A percentile compares a stretch with the other conserved stretches of the same genome.
Conservation (phyloP, 2,888 invertebrate species). For the Diadegma fenestrale region DNA sequence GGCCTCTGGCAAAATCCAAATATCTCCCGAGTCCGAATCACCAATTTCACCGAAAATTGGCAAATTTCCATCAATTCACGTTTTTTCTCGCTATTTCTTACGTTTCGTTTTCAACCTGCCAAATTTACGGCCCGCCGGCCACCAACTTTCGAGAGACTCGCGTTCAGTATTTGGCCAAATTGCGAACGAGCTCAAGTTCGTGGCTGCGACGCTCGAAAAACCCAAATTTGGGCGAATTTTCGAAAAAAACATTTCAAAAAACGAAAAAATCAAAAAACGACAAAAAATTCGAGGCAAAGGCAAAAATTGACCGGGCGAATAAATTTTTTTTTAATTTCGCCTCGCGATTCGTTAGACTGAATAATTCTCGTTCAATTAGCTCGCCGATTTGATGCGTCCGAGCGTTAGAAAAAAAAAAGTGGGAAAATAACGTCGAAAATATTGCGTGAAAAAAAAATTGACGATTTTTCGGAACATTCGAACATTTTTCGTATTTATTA, state of each 20-base stretch:
- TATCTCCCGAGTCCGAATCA: constrained; percentile 3
- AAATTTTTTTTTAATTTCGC: no score
- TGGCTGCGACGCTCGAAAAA: background rate
- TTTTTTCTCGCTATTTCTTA: background rate
- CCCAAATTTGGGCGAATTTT: background rate
- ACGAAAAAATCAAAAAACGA: no score
- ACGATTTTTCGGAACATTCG: background rate
- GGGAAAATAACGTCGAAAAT: background rate
- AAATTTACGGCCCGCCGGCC: background rate
- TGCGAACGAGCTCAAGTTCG: constrained; percentile 31
- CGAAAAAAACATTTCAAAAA: no score
- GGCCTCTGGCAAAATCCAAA: constrained; percentile 41
- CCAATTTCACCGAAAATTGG: constrained; percentile 41
- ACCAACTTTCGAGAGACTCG: background rate
- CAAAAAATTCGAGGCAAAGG: no score
- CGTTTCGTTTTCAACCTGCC: background rate
- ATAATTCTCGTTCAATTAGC: constrained; percentile 78
- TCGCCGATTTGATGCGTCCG: constrained; percentile 70
- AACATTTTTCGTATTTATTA: background rate
- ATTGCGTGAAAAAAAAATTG: background rate
- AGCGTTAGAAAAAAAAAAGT: constrained; percentile 60
- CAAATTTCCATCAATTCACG: constrained; percentile 32
- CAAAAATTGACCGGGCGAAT: no score
- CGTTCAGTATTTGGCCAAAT: background rate
- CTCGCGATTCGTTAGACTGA: constrained; percentile 72